phyloP scores from a whole-genome alignment of 30 jellyfish, hydroid and myxozoan species.

The Hydractinia symbiolongicarpus region DNA sequence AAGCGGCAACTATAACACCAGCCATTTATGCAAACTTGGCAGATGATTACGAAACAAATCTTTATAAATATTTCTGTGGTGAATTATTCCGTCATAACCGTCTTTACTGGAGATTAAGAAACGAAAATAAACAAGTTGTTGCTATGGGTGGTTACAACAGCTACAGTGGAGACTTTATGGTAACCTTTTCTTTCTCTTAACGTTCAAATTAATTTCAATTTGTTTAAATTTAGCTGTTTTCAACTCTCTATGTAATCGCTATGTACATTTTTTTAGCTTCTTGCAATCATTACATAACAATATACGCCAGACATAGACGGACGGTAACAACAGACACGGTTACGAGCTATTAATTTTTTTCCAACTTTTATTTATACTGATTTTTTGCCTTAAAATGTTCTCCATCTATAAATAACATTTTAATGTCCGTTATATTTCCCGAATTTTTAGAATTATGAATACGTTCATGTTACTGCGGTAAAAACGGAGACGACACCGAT shows the following conservation, averaged over 20 bases:
- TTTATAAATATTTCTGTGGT: too few species aligned
- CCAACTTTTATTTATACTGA: neutral
- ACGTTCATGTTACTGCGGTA: neutral
- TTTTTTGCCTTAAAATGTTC: neutral
- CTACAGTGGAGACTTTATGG: neutral
- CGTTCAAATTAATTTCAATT: neutral
- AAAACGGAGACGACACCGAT: neutral
- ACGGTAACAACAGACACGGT: too few species aligned
- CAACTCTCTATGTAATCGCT: neutral
- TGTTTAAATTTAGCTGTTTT: neutral
- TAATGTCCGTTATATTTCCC: neutral
- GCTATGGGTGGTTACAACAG: neutral
- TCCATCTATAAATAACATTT: neutral
- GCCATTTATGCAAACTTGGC: too few species aligned
- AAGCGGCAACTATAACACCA: too few species aligned
- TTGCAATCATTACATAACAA: too few species aligned
- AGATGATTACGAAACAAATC: too few species aligned
- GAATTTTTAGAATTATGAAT: neutral
- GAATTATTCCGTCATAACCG: neutral
- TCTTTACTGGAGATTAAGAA: neutral
- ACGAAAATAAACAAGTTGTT: constrained; percentile 3
- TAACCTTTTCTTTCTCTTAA: neutral
- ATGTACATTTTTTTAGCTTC: too few species aligned
- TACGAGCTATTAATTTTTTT: neutral
- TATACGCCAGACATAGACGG: too few species aligned